These are phyloP conservation scores for Tricholauxania praeusta DNA, from an alignment of 2,888 invertebrate species.

Conservation along the genomic window DNA sequence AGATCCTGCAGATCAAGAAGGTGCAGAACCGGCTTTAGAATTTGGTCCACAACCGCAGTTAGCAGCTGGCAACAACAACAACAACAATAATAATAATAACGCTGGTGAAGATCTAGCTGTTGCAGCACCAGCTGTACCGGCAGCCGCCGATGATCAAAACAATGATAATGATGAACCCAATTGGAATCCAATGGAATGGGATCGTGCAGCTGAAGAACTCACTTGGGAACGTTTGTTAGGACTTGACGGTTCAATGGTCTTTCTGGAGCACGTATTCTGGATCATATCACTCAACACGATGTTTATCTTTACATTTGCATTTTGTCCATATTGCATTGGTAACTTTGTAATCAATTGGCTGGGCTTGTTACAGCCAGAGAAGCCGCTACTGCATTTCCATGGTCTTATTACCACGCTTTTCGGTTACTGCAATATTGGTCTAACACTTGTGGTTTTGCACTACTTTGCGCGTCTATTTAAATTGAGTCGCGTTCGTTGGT, in stretches of 20 bases:
- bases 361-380: constrained; percentile 68
- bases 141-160: constrained; percentile 67
- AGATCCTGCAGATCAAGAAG: constrained; percentile 67
- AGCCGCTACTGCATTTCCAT: constrained; percentile 84
- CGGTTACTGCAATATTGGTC: constrained; percentile 93
- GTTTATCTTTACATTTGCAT: constrained; percentile 97
- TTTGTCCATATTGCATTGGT: constrained; percentile 96
- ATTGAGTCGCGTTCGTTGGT: constrained; percentile 82
- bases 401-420: constrained; percentile 92
- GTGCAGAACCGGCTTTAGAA: constrained; percentile 69
- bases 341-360: constrained; percentile 82
- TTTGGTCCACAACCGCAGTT: constrained; percentile 72
- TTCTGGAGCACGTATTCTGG: constrained; percentile 99
- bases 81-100: constrained; percentile 58
- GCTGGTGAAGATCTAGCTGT: constrained; percentile 68
- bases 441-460: constrained; percentile 85
- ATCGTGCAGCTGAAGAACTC: constrained; percentile 95
- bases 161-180: constrained; percentile 72
- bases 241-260: constrained; percentile 95
- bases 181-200: constrained; percentile 99
- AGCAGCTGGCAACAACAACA: constrained; percentile 40
- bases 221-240: constrained; percentile 98
- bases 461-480: constrained; percentile 84
- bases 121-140: constrained; percentile 73
- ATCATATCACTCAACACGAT: constrained; percentile 96